A percentile compares a stretch with the other conserved stretches of the same genome.
Evolutionary conservation across 2,113 vertebrate species (phyloP).

Genomic region (Rhinolophus sinicus): DNA sequence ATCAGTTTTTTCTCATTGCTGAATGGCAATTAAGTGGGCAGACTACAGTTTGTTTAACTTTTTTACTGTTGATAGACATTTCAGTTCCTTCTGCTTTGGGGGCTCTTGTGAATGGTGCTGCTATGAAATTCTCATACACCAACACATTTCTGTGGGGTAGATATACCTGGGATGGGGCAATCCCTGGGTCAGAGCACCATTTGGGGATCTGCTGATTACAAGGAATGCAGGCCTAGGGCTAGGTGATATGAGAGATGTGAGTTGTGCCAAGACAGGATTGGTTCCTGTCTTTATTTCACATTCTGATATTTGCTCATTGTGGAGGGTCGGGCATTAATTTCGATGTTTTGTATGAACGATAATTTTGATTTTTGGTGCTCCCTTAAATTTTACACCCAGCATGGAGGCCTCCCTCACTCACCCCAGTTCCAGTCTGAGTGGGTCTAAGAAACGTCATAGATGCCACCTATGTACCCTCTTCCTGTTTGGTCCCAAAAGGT

Average conservation of each 20-base stretch:
- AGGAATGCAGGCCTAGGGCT: fast-evolving
- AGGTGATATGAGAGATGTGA: fast-evolving
- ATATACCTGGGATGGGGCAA: not conserved
- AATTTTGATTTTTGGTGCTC: not conserved
- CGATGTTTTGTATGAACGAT: not conserved
- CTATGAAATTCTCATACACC: fast-evolving
- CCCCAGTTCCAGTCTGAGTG: fast-evolving
- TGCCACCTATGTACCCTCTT: not conserved
- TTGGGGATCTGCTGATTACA: not conserved
- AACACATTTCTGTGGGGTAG: not conserved
- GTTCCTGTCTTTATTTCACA: not conserved
- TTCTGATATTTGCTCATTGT: not conserved
- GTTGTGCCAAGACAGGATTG: not conserved
- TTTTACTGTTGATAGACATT: fast-evolving
- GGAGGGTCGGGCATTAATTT: not conserved
- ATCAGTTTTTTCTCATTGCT: not conserved
- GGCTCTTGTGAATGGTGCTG: fast-evolving
- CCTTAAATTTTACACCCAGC: not conserved
- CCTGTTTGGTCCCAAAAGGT: not conserved
- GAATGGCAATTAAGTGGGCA: fast-evolving
- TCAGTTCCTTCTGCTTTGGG: not conserved
- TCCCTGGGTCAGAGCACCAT: not conserved
- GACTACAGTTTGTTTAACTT: not conserved
- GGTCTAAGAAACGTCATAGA: not conserved
- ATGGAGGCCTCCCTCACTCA: not conserved